Conservation (phyloP, 2,888 invertebrate species). For the Pandemis cinnamomeana region DNA sequence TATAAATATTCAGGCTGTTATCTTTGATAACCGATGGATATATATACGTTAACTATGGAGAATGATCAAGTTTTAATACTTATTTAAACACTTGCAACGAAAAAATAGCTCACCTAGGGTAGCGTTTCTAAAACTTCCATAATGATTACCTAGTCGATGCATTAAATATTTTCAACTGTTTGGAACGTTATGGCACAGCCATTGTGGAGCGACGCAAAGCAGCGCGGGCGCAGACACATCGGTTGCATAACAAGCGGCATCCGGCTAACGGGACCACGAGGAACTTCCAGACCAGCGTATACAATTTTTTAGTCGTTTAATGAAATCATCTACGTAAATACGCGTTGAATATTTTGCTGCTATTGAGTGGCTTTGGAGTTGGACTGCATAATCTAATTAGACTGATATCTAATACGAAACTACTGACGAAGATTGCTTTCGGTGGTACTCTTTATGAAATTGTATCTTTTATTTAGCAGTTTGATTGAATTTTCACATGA, state of each 20-base stretch:
- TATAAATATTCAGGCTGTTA: neutral
- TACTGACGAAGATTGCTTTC: too few species aligned
- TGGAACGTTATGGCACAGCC: conserved; percentile 27
- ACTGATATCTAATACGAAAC: too few species aligned
- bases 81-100: too few species aligned
- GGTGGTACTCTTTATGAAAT: too few species aligned
- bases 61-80: too few species aligned
- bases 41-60: neutral
- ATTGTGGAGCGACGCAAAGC: conserved; percentile 40
- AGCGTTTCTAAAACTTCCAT: neutral
- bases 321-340: conserved; percentile 22
- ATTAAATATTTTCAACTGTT: neutral
- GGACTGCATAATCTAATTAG: too few species aligned
- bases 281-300: conserved; percentile 20
- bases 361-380: too few species aligned
- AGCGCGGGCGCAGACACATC: conserved; percentile 62
- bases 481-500: too few species aligned
- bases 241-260: conserved; percentile 79
- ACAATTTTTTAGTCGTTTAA: neutral
- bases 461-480: too few species aligned
- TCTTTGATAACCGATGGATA: neutral
- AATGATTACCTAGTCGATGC: conserved; percentile 3
- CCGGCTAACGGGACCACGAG: conserved; percentile 75
- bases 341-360: neutral
- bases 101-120: neutral